phyloP scores from a whole-genome alignment of 2,888 invertebrate genomes.

The Pristionchus arcanus region DNA sequence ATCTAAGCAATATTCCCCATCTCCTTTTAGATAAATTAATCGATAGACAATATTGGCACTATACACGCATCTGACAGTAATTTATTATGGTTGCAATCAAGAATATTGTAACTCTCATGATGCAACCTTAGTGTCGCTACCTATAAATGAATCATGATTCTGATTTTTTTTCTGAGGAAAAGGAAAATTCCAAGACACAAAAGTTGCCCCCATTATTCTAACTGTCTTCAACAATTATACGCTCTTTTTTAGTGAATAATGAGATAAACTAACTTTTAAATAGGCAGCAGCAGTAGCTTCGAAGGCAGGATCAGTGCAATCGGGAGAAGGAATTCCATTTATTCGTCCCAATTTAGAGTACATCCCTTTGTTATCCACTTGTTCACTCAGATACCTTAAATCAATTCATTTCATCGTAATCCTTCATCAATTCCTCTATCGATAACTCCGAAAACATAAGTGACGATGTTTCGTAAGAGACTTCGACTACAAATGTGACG shows the following conservation, averaged over 20 bases:
- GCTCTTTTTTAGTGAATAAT: too few relatives aligned
- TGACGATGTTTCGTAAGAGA: not conserved
- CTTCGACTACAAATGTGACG: not conserved
- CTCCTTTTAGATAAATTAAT: too few relatives aligned
- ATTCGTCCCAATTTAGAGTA: conserved; percentile 72
- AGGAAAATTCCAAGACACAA: too few relatives aligned
- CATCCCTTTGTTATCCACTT: conserved; percentile 67
- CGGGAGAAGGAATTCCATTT: conserved; percentile 58
- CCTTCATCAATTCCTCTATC: not conserved
- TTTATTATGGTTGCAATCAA: too few relatives aligned
- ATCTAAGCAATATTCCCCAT: too few relatives aligned
- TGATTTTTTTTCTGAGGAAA: too few relatives aligned
- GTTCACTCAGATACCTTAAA: conserved; percentile 75
- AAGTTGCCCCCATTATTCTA: not conserved
- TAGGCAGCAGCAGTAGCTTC: conserved; percentile 72
- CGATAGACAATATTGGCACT: too few relatives aligned
- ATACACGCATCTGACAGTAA: too few relatives aligned
- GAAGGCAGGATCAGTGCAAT: conserved; percentile 69
- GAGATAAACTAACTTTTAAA: conserved; percentile 65
- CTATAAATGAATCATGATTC: too few relatives aligned
- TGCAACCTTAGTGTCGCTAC: too few relatives aligned
- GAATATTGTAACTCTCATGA: too few relatives aligned
- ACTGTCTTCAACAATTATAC: not conserved
- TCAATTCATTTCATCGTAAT: not conserved
- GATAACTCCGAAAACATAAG: not conserved